Base-by-base conservation (phyloP, 1,140 invertebrate genomes). In the Caenorhabditis remanei region DNA sequence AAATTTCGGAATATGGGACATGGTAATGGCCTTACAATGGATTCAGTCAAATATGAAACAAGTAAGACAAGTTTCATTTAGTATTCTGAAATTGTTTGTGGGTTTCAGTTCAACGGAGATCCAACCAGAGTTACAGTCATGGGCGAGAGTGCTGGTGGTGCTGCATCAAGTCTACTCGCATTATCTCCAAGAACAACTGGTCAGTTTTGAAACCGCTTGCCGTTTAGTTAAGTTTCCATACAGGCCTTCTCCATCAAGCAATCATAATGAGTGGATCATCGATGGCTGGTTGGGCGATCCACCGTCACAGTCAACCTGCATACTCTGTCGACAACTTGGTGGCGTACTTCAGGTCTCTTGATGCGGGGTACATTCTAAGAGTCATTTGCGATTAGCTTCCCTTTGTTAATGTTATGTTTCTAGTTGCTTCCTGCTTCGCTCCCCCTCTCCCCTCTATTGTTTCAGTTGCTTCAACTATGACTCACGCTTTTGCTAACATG, bases 161-260 rank as follows among this genome's bases (percentile, higher is more conserved):
- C 96, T 40, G 96, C 96, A 19, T 96, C 96, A 0, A 93, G 93
- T 32, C 94, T 96, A 5, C 96, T 97, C 90, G 94, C 97, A 75
- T 94, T 97, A 84, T 97, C 96, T 0, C 96, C 96, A 13, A 93
- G 97, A 32, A 95, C 93, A 55, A 83, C 24, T 14, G 53, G 53
- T 53, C 5, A 24, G 79, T 55, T 21, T 48, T 24, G 4, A n/a
- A 55, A 14, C 19, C 5, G 32, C 8, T 19, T 48, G n/a, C 21
- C 67, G 8, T 79, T 79, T 14, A 48, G 14, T 8, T 79, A 13
- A 13, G 8, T 19, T 58, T 8, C 41, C 9, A 40, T 89, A 85
- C 50, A 89, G 90, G 87, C 56, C 63, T 92, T 8, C 75, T 93
- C 43, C 92, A 93, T 75, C 89, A 90, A 84, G 90, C 88, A 5